phyloP scores from a whole-genome alignment of 2,113 vertebrate species.

The Ctenodactylus gundi region DNA sequence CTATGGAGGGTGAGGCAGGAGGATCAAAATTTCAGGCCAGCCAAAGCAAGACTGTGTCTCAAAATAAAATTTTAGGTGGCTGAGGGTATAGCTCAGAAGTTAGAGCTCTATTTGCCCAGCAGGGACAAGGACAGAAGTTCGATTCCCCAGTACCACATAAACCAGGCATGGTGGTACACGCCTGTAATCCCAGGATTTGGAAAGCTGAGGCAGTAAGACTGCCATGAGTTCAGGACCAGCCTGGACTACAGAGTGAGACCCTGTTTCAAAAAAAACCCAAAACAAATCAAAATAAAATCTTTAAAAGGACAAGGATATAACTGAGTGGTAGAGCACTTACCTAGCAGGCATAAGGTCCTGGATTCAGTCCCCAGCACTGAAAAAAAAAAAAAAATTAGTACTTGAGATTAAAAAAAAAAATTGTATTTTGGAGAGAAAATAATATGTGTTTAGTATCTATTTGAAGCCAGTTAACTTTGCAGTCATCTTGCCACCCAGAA shows the following conservation, averaged over 20 bases:
- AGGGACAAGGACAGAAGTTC: too few species aligned
- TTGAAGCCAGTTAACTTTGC: neutral
- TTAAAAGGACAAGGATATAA: neutral
- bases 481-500: neutral
- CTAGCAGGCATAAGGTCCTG: neutral
- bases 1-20: neutral
- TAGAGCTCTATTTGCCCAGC: too few species aligned
- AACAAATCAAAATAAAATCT: neutral
- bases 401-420: neutral
- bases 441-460: neutral
- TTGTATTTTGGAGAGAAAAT: neutral
- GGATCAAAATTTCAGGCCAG: neutral
- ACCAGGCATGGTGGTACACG: too few species aligned
- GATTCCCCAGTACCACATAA: too few species aligned
- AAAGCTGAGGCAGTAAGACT: too few species aligned
- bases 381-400: neutral
- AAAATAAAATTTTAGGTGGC: neutral
- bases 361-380: neutral
- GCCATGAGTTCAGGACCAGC: too few species aligned
- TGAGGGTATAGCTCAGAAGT: neutral
- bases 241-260: too few species aligned
- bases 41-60: neutral
- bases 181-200: too few species aligned
- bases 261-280: too few species aligned
- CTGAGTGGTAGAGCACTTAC: neutral